Evolutionary conservation across 1,140 invertebrate species (phyloP).

Genomic region (Drosophila sproati): DNA sequence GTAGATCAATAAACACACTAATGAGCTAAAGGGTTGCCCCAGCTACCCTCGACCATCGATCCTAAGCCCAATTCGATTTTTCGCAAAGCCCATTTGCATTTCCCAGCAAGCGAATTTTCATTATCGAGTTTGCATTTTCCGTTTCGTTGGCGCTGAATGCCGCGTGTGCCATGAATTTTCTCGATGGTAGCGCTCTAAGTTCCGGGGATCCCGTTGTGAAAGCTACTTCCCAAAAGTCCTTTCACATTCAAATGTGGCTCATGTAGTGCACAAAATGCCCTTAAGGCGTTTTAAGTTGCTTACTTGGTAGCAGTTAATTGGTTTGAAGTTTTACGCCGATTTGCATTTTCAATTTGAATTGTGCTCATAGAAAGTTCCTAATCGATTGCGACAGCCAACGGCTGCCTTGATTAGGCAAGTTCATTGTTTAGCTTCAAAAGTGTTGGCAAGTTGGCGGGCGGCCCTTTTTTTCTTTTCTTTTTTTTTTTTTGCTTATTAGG

Average conservation of each 20-base stretch:
- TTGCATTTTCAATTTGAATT: conserved; percentile 53
- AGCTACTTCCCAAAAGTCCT: conserved; percentile 28
- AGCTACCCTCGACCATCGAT: background rate
- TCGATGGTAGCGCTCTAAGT: conserved; percentile 16
- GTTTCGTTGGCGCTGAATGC: conserved; percentile 76
- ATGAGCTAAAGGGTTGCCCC: conserved; percentile 60
- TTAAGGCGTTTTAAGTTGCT: conserved; percentile 76
- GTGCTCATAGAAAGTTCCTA: conserved; percentile 14
- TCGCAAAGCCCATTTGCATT: conserved; percentile 69
- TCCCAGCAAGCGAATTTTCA: conserved; percentile 17
- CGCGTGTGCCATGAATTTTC: conserved; percentile 68
- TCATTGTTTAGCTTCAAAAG: conserved; percentile 40
- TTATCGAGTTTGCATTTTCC: conserved; percentile 61
- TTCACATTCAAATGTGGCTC: conserved; percentile 67
- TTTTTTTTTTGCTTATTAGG: conserved; percentile 33
- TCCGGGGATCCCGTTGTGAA: conserved; percentile 54
- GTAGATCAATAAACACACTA: conserved; percentile 71
- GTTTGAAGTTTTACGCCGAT: conserved; percentile 72
- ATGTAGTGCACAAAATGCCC: conserved; percentile 46
- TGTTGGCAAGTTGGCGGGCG: conserved; percentile 57
- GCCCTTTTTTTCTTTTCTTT: conserved; percentile 24
- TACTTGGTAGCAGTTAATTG: conserved; percentile 76
- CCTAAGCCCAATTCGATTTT: background rate
- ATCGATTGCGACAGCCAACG: conserved; percentile 43
- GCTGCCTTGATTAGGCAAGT: conserved; percentile 19